Conservation (phyloP, 2,797 vertebrate genomes). For the Anisognathus igniventris region DNA sequence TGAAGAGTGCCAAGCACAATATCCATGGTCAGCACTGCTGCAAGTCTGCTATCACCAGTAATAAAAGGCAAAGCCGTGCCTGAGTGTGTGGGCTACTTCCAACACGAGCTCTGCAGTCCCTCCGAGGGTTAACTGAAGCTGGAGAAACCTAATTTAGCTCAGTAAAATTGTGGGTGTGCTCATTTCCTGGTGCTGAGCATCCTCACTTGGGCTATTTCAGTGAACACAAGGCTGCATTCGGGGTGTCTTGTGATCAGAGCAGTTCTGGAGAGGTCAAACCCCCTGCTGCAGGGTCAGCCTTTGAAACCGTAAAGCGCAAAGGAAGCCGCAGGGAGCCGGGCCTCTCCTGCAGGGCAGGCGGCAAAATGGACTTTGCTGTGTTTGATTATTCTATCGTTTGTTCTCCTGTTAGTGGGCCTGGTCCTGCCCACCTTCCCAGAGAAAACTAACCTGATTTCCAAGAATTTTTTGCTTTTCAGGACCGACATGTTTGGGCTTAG, state of each 20-base stretch:
- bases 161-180: not conserved
- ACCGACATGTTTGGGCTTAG: not conserved
- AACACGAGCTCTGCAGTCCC: not conserved
- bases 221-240: not conserved
- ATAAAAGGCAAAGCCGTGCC: not conserved
- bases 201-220: not conserved
- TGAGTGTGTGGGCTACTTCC: not conserved
- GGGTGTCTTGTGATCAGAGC: not conserved
- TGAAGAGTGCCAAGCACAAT: not conserved
- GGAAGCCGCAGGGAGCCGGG: not conserved
- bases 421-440: not conserved
- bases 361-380: not conserved
- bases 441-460: not conserved
- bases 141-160: not conserved
- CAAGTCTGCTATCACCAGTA: not conserved
- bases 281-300: not conserved
- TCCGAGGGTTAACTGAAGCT: not conserved
- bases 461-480: not conserved
- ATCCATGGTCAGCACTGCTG: not conserved
- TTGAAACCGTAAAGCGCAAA: not conserved
- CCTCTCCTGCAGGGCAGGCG: not conserved
- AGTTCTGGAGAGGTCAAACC: not conserved
- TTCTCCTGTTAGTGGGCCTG: not conserved
- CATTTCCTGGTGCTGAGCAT: not conserved
- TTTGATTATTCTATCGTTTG: not conserved